These are phyloP conservation scores for Epinephelus moara DNA, from an alignment of 2,113 vertebrate genomes.

Conservation along the genomic window DNA sequence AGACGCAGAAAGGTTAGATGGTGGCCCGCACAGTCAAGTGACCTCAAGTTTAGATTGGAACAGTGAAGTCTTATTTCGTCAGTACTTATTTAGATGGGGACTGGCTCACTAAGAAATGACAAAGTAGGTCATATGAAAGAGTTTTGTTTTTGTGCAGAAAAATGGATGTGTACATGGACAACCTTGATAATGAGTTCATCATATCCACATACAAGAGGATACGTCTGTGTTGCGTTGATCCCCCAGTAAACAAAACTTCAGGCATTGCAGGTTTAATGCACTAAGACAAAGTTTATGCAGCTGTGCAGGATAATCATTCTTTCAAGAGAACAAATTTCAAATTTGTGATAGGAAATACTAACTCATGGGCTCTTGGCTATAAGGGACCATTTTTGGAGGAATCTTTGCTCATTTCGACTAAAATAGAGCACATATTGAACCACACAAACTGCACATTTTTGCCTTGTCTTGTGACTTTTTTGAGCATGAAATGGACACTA, in stretches of 20 bases:
- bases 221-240: background rate
- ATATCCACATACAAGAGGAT: background rate
- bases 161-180: background rate
- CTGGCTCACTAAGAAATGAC: background rate
- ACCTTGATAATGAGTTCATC: background rate
- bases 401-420: background rate
- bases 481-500: background rate
- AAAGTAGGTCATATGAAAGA: background rate
- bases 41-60: constrained; percentile 8
- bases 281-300: background rate
- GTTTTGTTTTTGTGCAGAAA: background rate
- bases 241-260: background rate
- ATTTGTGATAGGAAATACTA: background rate
- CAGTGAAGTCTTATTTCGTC: background rate
- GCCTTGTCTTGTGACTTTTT: background rate
- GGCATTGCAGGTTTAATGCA: background rate
- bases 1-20: constrained; percentile 36
- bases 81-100: background rate
- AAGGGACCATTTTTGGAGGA: background rate
- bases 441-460: background rate
- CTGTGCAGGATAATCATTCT: background rate
- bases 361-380: background rate
- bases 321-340: no score
- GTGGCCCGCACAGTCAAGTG: constrained; percentile 28
- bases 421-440: background rate